Base-by-base conservation (phyloP, 2,113 vertebrate species). In the Epinephelus moara region DNA sequence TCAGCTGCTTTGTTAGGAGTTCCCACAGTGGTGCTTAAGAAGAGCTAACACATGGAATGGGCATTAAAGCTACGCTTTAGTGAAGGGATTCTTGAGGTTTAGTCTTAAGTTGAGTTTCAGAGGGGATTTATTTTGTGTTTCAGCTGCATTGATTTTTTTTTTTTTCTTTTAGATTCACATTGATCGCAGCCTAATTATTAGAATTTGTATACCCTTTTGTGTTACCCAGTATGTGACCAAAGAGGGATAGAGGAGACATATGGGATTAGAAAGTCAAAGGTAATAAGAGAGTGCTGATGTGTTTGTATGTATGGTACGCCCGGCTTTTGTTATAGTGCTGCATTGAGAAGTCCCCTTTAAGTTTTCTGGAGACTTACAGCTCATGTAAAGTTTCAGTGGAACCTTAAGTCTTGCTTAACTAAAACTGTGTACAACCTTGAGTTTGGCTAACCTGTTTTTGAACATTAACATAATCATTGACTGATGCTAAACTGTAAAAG, bases 1-100 rank as follows among this genome's bases (percentile, higher is more conserved):
- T 87, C 82, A 78, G 85, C 81, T 78, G 56, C 25, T 82, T 88
- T 89, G 87, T 89, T 72, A 55, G 79, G 68, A 45, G 59, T 82
- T 86, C 79, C 70, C 77, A 78, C 74, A 64, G 69, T 3, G 1
- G 55, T 30, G 71, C 64, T 84, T 77, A 74, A 83, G 74, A 75
- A 55, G 61, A 69, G 61, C 57, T 60, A 79, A 72, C 52, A 45
- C 70, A 75, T 42, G 45, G 25, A 47, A 53, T 37, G 79, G 33
- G 33, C 56, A 59, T 79, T 81, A 49, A 80, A 70, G 50, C 66
- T 59, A 14, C 5, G n/a, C 57, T 81, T 83, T 40, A 71, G 49
- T 7, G 11, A 70, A 62, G n/a, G 17, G 45, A 64, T 25, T 40
- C 50, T 56, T 53, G 15, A 78, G 69, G 67, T 75, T 80, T 37